Evolutionary conservation across 2,113 vertebrate species (phyloP).

Genomic region (Anarrhichthys ocellatus): DNA sequence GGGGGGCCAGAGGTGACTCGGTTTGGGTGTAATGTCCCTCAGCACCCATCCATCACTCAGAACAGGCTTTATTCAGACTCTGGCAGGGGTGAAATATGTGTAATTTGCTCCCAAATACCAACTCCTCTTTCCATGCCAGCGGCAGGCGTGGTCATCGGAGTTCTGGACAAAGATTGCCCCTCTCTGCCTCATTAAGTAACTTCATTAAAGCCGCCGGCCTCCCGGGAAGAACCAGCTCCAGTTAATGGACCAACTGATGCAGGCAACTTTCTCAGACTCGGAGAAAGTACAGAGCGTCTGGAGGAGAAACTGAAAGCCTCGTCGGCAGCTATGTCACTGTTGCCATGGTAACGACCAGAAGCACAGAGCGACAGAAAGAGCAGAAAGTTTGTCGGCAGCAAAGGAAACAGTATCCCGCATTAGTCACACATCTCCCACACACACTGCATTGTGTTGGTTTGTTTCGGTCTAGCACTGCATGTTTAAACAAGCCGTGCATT

Average conservation of each 20-base stretch:
- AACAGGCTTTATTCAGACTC: constrained; percentile 75
- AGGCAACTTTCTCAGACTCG: constrained; percentile 66
- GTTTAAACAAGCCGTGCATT: constrained; percentile 44
- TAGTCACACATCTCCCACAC: constrained; percentile 67
- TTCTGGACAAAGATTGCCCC: constrained; percentile 77
- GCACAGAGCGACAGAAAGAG: constrained; percentile 45
- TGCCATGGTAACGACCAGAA: constrained; percentile 57
- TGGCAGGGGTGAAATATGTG: constrained; percentile 85
- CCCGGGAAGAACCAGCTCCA: constrained; percentile 55
- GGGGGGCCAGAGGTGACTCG: constrained; percentile 65
- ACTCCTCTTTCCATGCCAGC: constrained; percentile 71
- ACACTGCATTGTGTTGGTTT: constrained; percentile 31
- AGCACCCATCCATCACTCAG: constrained; percentile 80
- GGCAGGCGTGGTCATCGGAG: constrained; percentile 70
- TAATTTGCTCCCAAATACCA: constrained; percentile 81
- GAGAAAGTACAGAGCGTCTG: constrained; percentile 32
- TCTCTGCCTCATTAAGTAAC: constrained; percentile 83
- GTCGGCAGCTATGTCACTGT: constrained; percentile 29
- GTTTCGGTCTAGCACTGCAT: constrained; percentile 35
- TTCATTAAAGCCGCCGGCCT: constrained; percentile 71
- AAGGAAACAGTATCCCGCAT: constrained; percentile 56
- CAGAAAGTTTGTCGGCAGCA: constrained; percentile 57
- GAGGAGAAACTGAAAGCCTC: constrained; percentile 42
- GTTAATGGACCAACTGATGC: constrained; percentile 69
- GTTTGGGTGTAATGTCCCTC: constrained; percentile 72